Conservation (phyloP, 2,888 invertebrate species). For the Sisyra nigra region DNA sequence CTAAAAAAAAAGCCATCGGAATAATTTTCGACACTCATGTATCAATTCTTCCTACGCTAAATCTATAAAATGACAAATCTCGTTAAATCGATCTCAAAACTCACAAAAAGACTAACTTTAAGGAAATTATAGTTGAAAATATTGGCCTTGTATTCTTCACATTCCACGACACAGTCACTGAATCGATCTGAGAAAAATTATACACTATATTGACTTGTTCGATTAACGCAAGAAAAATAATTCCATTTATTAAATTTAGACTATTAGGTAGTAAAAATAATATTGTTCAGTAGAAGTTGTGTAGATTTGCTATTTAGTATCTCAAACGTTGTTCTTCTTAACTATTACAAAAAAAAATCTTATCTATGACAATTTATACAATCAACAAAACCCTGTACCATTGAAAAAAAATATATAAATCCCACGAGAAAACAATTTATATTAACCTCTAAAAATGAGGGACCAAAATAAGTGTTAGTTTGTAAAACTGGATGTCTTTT, state of each 20-base stretch:
- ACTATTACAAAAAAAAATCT: neutral
- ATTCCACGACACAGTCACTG: neutral
- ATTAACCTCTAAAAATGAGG: constrained; percentile 2
- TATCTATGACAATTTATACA: neutral
- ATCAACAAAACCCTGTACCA: neutral
- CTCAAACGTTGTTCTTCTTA: neutral
- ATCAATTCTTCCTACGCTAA: too few relatives aligned
- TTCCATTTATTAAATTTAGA: neutral
- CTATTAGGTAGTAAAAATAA: neutral
- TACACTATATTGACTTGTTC: neutral
- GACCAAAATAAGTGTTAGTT: neutral
- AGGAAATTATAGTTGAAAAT: too few relatives aligned
- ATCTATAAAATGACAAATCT: too few relatives aligned
- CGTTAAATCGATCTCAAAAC: too few relatives aligned
- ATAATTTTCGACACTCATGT: too few relatives aligned
- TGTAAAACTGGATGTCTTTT: too few relatives aligned
- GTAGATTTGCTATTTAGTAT: neutral
- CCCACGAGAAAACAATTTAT: neutral
- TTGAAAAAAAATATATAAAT: neutral
- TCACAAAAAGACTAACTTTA: too few relatives aligned
- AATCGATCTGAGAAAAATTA: neutral
- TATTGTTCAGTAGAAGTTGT: neutral
- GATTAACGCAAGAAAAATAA: neutral
- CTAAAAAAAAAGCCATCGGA: too few relatives aligned
- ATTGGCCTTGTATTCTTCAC: neutral